Evolutionary conservation across 2,888 invertebrate genomes (phyloP).

Genomic region (Diaphora mendica): DNA sequence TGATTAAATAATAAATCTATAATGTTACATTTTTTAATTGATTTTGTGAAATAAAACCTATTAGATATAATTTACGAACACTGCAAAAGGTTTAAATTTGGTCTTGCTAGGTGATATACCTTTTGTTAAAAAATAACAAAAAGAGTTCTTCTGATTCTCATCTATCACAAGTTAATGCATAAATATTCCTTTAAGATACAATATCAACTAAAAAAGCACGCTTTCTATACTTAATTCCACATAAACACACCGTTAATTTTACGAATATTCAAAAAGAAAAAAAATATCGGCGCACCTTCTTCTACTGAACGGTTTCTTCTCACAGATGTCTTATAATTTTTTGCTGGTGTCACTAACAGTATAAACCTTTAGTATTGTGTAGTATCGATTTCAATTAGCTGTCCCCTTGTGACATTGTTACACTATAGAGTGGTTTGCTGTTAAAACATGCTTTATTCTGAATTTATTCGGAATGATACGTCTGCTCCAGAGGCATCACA

Average conservation of each 20-base stretch:
- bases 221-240: neutral
- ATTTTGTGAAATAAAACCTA: too few relatives aligned
- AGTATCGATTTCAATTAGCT: conserved; percentile 76
- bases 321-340: conserved; percentile 69
- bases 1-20: conserved; percentile 8
- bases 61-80: too few relatives aligned
- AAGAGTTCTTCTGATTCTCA: too few relatives aligned
- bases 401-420: conserved; percentile 57
- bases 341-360: conserved; percentile 44
- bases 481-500: too few relatives aligned
- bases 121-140: too few relatives aligned
- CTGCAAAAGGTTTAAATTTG: too few relatives aligned
- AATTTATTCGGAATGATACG: conserved; percentile 28
- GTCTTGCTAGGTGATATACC: too few relatives aligned
- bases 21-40: neutral
- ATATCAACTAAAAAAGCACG: neutral
- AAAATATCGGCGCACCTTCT: conserved; percentile 38
- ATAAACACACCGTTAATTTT: neutral
- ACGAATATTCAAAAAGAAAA: neutral
- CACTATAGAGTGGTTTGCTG: conserved; percentile 7
- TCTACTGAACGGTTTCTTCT: conserved; percentile 20
- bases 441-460: conserved; percentile 4
- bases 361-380: conserved; percentile 28
- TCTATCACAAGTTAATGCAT: too few relatives aligned
- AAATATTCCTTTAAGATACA: neutral